Conservation (phyloP, 2,797 vertebrate genomes). For the Xenops minutus region DNA sequence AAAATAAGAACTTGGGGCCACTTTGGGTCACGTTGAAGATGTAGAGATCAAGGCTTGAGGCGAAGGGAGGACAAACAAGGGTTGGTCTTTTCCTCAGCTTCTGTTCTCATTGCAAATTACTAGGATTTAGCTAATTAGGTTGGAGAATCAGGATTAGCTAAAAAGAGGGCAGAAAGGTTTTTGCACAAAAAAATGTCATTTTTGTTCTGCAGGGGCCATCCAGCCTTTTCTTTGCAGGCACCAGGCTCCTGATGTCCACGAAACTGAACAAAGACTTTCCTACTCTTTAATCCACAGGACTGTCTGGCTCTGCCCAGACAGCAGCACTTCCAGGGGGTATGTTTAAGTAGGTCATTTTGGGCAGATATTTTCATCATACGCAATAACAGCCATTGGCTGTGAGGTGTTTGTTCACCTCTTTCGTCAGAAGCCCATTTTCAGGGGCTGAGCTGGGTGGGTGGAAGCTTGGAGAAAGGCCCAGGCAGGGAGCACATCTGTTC, state of each 20-base stretch:
- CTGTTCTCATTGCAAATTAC: not conserved
- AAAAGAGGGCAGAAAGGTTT: not conserved
- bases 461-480: not conserved
- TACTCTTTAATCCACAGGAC: not conserved
- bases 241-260: not conserved
- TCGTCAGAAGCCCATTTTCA: not conserved
- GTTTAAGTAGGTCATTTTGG: not conserved
- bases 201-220: not conserved
- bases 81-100: not conserved
- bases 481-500: not conserved
- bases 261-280: not conserved
- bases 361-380: not conserved
- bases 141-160: not conserved
- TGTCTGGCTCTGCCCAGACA: not conserved
- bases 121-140: not conserved
- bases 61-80: not conserved
- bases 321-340: not conserved
- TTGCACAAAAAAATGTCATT: fast-evolving
- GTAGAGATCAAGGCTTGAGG: not conserved
- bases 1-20: not conserved
- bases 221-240: not conserved
- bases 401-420: not conserved
- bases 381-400: not conserved
- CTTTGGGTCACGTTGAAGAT: not conserved
- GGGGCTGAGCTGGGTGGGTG: not conserved